A percentile compares a stretch with the other conserved stretches of the same genome.
Evolutionary conservation across 2,113 vertebrate species (phyloP).

Genomic region (Lagopus muta): DNA sequence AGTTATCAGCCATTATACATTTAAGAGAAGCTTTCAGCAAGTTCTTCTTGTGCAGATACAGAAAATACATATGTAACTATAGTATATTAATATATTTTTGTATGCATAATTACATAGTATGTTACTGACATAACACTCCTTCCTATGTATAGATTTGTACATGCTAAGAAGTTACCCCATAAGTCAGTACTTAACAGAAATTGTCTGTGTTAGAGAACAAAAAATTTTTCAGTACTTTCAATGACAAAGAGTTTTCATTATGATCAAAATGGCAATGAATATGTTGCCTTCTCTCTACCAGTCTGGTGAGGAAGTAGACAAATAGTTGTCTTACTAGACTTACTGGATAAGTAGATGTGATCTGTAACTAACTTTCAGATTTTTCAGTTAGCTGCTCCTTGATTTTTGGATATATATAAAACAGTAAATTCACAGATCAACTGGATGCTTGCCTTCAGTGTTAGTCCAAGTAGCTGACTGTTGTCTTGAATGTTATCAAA

Average conservation of each 20-base stretch:
- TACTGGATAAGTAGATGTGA: not conserved
- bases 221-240: not conserved
- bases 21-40: not conserved
- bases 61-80: not conserved
- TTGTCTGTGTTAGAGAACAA: not conserved
- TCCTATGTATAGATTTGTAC: not conserved
- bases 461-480: not conserved
- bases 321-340: no score
- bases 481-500: not conserved
- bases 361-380: not conserved
- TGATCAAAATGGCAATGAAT: not conserved
- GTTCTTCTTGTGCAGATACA: not conserved
- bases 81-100: not conserved
- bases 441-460: not conserved
- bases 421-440: not conserved
- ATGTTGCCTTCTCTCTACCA: not conserved
- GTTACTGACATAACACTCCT: not conserved
- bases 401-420: not conserved
- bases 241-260: not conserved
- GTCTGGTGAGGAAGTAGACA: no score
- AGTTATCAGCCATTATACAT: not conserved
- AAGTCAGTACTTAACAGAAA: not conserved
- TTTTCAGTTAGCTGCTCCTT: not conserved
- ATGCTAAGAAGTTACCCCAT: not conserved
- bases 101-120: not conserved